Evolutionary conservation across 2,888 invertebrate species (phyloP).

Genomic region (Pomacea canaliculata): DNA sequence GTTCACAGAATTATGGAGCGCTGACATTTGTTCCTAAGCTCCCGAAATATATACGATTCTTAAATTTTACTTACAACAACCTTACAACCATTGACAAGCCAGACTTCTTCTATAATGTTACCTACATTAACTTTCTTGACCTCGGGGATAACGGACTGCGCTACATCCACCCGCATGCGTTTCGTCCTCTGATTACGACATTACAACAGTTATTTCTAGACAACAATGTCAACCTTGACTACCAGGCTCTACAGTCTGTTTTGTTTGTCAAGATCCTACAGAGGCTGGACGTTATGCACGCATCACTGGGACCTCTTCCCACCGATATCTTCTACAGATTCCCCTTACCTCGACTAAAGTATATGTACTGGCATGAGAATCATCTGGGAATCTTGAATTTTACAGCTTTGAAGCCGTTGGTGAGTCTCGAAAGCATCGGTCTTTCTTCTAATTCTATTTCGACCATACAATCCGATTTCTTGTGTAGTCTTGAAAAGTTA

Average conservation of each 20-base stretch:
- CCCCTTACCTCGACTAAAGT: background rate
- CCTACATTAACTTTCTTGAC: conserved; percentile 14
- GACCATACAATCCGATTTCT: background rate
- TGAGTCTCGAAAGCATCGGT: conserved; percentile 15
- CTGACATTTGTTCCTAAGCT: conserved; percentile 8
- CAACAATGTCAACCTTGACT: background rate
- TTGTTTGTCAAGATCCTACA: conserved; percentile 3
- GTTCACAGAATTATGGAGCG: background rate
- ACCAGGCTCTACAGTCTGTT: background rate
- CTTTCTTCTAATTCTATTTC: conserved; percentile 3
- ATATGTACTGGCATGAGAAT: conserved; percentile 24
- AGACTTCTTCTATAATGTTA: conserved; percentile 23
- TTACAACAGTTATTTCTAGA: conserved; percentile 21
- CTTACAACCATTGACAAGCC: conserved; percentile 1
- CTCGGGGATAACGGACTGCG: conserved; percentile 17
- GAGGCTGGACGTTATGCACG: conserved; percentile 18
- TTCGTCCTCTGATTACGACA: conserved; percentile 3
- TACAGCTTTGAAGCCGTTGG: conserved; percentile 2
- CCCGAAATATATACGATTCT: conserved; percentile 10
- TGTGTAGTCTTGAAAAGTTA: conserved; percentile 1
- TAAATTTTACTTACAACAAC: conserved; percentile 20
- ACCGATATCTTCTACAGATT: background rate
- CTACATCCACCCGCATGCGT: conserved; percentile 10
- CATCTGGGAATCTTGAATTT: conserved; percentile 5
- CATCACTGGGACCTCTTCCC: conserved; percentile 5